A percentile compares a stretch with the other conserved stretches of the same genome.
Evolutionary conservation across 2,113 vertebrate genomes (phyloP).

Genomic region (Lathamus discolor): DNA sequence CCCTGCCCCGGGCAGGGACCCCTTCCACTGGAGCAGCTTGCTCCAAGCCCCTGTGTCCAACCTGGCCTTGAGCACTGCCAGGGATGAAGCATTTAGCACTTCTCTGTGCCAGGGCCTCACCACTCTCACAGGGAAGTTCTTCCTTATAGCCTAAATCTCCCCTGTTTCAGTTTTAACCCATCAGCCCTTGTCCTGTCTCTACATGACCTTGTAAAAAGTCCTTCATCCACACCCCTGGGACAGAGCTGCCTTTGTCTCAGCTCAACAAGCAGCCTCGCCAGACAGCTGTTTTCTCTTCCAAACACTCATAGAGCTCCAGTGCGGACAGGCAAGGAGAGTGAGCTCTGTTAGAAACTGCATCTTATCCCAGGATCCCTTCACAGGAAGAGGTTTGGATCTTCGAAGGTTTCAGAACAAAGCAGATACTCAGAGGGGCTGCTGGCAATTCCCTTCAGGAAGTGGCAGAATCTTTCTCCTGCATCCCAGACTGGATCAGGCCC

Average conservation of each 20-base stretch:
- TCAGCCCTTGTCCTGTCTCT: neutral
- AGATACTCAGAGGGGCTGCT: neutral
- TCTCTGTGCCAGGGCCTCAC: neutral
- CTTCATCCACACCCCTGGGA: neutral
- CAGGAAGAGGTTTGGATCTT: neutral
- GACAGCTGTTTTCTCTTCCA: neutral
- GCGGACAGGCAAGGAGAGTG: neutral
- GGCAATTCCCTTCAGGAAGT: neutral
- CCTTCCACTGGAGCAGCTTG: too few relatives aligned
- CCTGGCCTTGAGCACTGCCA: neutral
- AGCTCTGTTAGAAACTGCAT: neutral
- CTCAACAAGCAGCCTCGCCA: neutral
- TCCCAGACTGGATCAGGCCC: neutral
- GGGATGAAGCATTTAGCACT: too few relatives aligned
- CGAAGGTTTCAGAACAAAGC: neutral
- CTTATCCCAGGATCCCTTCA: neutral
- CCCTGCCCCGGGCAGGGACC: too few relatives aligned
- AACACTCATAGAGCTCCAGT: neutral
- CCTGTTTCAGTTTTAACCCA: neutral
- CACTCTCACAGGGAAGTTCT: neutral
- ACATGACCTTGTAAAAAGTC: neutral
- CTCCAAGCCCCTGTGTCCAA: neutral
- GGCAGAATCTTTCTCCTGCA: neutral
- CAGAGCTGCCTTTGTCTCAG: neutral
- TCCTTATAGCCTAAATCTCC: neutral